phyloP scores from a whole-genome alignment of 2,113 vertebrate species.

The Danionella cerebrum region DNA sequence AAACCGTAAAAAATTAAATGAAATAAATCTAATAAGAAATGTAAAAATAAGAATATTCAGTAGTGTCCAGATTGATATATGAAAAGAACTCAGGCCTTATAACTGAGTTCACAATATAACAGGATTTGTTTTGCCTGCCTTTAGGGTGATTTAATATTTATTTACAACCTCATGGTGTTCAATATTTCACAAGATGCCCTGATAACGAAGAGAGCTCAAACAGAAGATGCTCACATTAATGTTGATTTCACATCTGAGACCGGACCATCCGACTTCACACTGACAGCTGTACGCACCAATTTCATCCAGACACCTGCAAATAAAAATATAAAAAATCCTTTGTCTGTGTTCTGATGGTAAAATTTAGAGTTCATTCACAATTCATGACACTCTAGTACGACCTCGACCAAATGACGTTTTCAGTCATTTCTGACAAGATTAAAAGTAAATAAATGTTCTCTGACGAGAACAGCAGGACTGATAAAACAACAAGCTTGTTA shows the following conservation, averaged over 20 bases:
- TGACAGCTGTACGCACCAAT: slow-evolving; percentile 58
- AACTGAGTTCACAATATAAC: no score
- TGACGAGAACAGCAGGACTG: neutral
- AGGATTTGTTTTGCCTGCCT: no score
- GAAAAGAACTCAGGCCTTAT: no score
- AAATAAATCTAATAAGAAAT: no score
- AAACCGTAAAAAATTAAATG: no score
- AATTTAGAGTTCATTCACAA: slow-evolving; percentile 27
- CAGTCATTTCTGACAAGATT: neutral
- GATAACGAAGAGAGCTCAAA: neutral
- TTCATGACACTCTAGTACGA: slow-evolving; percentile 26
- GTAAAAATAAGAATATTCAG: no score
- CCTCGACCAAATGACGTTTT: neutral
- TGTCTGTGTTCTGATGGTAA: slow-evolving; percentile 13
- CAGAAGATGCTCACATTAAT: slow-evolving; percentile 64
- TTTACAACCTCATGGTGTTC: no score
- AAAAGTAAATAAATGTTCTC: neutral
- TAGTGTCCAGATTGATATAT: no score
- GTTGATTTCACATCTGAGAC: slow-evolving; percentile 68
- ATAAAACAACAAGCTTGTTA: neutral
- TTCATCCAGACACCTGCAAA: slow-evolving; percentile 69
- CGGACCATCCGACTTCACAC: slow-evolving; percentile 69
- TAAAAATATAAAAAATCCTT: slow-evolving; percentile 19
- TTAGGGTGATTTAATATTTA: no score
- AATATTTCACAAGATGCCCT: neutral